Percentiles rank a stretch among this genome's conserved stretches.
phyloP scores from a whole-genome alignment of 2,888 invertebrate genomes.

The Sisyra terminalis region DNA sequence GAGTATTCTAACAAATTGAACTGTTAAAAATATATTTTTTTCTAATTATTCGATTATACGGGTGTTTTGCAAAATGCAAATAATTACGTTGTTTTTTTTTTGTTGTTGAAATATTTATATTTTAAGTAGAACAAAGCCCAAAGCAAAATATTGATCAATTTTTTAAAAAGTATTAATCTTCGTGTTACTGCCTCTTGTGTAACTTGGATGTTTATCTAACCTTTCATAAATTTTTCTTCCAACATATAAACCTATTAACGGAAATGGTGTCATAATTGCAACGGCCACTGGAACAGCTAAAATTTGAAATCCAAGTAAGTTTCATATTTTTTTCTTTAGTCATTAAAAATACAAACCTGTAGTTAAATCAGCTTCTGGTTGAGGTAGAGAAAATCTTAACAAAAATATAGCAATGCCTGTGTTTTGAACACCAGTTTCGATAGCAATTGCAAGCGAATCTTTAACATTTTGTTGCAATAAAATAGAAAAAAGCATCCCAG shows the following conservation, averaged over 20 bases:
- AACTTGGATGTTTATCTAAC: neutral
- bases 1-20: too few relatives aligned
- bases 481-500: constrained; percentile 47
- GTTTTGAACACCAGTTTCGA: constrained; percentile 89
- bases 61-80: too few relatives aligned
- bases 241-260: constrained; percentile 41
- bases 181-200: too few relatives aligned
- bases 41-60: too few relatives aligned
- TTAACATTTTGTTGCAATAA: constrained; percentile 39
- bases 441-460: constrained; percentile 73
- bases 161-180: too few relatives aligned
- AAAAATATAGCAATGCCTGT: constrained; percentile 85
- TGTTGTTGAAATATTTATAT: too few relatives aligned
- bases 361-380: constrained; percentile 78
- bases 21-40: too few relatives aligned
- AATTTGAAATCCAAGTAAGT: constrained; percentile 16
- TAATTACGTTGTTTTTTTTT: too few relatives aligned
- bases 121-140: too few relatives aligned
- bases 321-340: neutral
- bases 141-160: too few relatives aligned
- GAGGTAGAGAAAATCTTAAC: constrained; percentile 59
- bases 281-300: constrained; percentile 77
- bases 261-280: constrained; percentile 87
- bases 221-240: constrained; percentile 1
- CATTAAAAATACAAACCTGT: constrained; percentile 37